Evolutionary conservation across 2,113 vertebrate species (phyloP).

Genomic region (Gopherus flavomarginatus): DNA sequence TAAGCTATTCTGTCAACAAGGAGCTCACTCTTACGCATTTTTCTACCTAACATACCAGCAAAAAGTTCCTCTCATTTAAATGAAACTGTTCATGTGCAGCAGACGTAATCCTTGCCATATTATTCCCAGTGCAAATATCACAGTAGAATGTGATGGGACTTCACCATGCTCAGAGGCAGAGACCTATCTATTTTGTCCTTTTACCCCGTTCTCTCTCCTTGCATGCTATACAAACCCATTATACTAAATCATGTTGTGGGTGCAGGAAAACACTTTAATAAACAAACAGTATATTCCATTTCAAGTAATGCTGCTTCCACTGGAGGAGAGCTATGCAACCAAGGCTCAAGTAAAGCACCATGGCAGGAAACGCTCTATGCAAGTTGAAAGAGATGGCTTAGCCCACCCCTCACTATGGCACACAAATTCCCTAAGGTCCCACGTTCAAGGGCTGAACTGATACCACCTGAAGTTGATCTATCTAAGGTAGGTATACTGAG

Average conservation of each 20-base stretch:
- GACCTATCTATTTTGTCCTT: neutral
- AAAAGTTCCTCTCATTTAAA: neutral
- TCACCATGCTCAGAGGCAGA: neutral
- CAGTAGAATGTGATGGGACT: neutral
- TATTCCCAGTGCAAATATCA: neutral
- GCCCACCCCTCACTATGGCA: neutral
- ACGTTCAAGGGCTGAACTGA: neutral
- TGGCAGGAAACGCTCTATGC: neutral
- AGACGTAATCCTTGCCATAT: neutral
- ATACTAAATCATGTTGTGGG: neutral
- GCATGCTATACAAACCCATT: neutral
- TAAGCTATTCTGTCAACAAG: neutral
- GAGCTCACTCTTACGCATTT: constrained; percentile 8
- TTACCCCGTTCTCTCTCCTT: neutral
- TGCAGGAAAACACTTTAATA: neutral
- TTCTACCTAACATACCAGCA: neutral
- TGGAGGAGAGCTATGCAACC: neutral
- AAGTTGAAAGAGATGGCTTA: neutral
- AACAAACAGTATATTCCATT: neutral
- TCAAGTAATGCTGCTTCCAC: constrained; percentile 8
- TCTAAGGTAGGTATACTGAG: constrained; percentile 37
- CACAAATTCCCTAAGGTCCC: constrained; percentile 17
- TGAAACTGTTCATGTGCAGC: neutral
- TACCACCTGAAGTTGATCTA: neutral
- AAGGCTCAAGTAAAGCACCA: neutral